These are phyloP conservation scores for Chlorodrepanis virens DNA, from an alignment of 2,113 vertebrate genomes.

Conservation along the genomic window DNA sequence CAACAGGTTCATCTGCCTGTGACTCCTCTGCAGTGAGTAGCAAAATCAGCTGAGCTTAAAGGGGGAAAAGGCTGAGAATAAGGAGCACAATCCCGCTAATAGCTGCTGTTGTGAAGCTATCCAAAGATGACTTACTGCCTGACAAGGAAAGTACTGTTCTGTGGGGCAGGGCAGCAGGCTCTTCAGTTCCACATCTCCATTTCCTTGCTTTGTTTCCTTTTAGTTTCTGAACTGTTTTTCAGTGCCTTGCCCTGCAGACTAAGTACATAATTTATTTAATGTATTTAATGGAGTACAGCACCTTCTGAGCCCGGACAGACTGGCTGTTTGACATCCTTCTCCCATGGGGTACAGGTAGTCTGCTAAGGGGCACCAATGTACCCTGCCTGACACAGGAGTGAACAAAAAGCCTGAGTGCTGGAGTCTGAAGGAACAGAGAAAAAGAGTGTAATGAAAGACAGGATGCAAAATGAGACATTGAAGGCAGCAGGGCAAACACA, in stretches of 20 bases:
- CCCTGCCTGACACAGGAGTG: not conserved
- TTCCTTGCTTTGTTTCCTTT: not conserved
- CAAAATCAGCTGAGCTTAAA: not conserved
- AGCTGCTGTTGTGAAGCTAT: not conserved
- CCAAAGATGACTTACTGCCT: not conserved
- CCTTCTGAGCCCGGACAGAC: not conserved
- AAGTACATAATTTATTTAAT: not conserved
- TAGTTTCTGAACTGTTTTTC: not conserved
- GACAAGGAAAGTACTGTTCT: not conserved
- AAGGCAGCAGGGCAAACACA: not conserved
- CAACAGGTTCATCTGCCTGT: not conserved
- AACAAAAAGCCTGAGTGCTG: not conserved
- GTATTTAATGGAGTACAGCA: not conserved
- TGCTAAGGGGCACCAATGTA: not conserved
- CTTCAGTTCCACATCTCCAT: not conserved
- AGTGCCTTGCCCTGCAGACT: not conserved
- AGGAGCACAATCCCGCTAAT: not conserved
- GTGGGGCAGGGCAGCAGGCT: not conserved
- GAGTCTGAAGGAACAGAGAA: not conserved
- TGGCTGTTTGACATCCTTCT: not conserved
- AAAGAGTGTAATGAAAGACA: not conserved
- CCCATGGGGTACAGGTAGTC: not conserved
- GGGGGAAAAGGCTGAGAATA: not conserved
- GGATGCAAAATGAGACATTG: not conserved
- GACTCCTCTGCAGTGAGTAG: not conserved